Evolutionary conservation across 2,888 invertebrate species (phyloP), one percentile per base, ranked within the genome.

Genomic region (Parthenolecanium corni): DNA sequence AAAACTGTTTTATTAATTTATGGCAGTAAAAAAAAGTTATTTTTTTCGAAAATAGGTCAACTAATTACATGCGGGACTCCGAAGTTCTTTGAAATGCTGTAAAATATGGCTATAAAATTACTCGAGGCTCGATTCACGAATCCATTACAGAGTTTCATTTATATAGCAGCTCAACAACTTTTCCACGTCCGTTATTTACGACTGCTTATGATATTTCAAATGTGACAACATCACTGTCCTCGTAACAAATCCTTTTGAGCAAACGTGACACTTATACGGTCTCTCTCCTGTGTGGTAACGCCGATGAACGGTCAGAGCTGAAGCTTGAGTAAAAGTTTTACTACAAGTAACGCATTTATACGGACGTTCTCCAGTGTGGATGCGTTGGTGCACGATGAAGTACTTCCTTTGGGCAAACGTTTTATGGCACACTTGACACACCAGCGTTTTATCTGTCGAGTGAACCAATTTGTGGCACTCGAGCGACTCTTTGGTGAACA

Each of bases 241-340:
- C 16, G 64, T 65, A 1, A 65, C 65, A 40, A 66, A 66, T 24
- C 66, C 62, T 25, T 66, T 65, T 3, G 61, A 61, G 18, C 66
- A 66, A 4, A 66, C 56, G 4, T 65, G 61, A 53, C 66, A 66
- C 49, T 66, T 65, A 24, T 66, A 66, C 1, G 66, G 66, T 18
- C 65, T 44, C 23, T 66, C 66, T n/a, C 66, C 66, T 1, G 66
- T 66, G 16, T 66, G 66, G 56, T 65, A 65, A 18, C 66, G 64
- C 20, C 64, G 65, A 49, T 66, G 66, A 18, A 65, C 65, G 11
- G 64, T 61, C 11, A 66, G 31, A 9, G 66, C 62, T 1, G 65
- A 64, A 16, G 65, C 65, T 21, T 66, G 66, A 16, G 66, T 66
- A 36, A 66, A 66, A 0, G 65, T 65, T 62, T 66, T 66, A 1